Evolutionary conservation across 2,888 invertebrate genomes (phyloP), one percentile per base, ranked within the genome.

Genomic region (Carabus problematicus): DNA sequence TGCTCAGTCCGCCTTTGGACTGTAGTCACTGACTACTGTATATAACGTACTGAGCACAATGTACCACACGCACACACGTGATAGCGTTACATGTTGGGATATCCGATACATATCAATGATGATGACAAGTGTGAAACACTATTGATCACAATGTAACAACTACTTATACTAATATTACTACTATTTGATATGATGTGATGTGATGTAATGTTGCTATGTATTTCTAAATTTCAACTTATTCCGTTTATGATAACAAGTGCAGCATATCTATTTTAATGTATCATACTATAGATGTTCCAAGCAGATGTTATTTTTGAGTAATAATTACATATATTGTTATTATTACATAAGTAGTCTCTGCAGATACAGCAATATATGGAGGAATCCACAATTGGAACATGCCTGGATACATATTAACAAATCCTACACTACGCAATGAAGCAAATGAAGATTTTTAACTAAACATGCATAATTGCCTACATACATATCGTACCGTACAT

Each of bases 11-110:
- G 29, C 6, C 29, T 29, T 6, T 29, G 29, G n/a, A 29, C 3
- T 69, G 69, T 69, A 69, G 61, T 61, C 19, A 39, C 61, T 40
- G 43, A 62, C 61, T 69, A 62, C 55, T 69, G 55, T 61, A 45
- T 62, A 56, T 69, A 29, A 29, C 29, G 6, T 29, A 43, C 59
- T 12, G 69, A 69, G 69, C 69, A 69, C 61, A 69, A 69, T 54
- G 45, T 55, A 62, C 62, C 62, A 62, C 69, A 62, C 69, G 62
- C 69, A 56, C 12, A 29, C 29, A 29, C 29, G 29, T 29, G 29
- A 29, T 29, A 6, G 41, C 58, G 11, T 54, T 54, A 3, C 11
- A 49, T 29, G 29, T 29, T 29, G 29, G 29, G 6, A 29, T 29
- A 29, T 12, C 45, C 2, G 45, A 12, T n/a, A 14, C 45, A 14